Base-by-base conservation (phyloP, 2,888 invertebrate genomes). In the Macropis europaea region DNA sequence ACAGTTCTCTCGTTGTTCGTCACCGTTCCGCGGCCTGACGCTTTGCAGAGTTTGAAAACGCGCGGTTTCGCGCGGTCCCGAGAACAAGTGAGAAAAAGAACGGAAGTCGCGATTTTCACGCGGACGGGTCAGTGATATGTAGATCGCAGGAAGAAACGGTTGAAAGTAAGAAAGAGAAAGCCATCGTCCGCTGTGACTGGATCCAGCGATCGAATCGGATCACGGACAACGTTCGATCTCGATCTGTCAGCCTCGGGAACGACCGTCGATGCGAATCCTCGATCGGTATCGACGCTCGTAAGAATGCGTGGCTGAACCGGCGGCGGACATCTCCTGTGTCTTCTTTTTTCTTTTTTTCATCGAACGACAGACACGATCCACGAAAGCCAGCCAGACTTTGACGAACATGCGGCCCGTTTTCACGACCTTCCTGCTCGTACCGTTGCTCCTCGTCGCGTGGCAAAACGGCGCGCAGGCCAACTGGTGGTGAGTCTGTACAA, bases 401-500 rank as follows among this genome's bases (percentile, higher is more conserved):
- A 40, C 28, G 53, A 82, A 73, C 69, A 83, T 83, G 83, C 60
- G 72, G 68, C 79, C 73, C 69, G 59, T 77, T 59, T 54, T 70
- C 60, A 70, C 73, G 57, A 64, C 72, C 43, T 61, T 83, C 53
- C 48, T 79, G 11, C 69, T 80, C 53, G 61, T 82, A 61, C 74
- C 79, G 48, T 69, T 84, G 73, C 72, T 84, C 69, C 69, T 88
- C 70, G 77, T 87, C 79, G 85, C 83, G 70, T 83, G 84, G 76
- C 84, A 83, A 70, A 85, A 86, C 75, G 85, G 87, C 67, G 88
- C 81, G 53, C 82, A 84, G 60, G 90, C 90, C 43, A 90, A 90
- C 82, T 90, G 90, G 90, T 90, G 90, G 90, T 90, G 81, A 89
- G 90, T 86, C 53, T 56, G 19, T 47, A 71, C 40, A 53, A 62